Evolutionary conservation across 2,888 invertebrate genomes (phyloP), one percentile per base, ranked within the genome.

Genomic region (Nematopogon swammerdamellus): DNA sequence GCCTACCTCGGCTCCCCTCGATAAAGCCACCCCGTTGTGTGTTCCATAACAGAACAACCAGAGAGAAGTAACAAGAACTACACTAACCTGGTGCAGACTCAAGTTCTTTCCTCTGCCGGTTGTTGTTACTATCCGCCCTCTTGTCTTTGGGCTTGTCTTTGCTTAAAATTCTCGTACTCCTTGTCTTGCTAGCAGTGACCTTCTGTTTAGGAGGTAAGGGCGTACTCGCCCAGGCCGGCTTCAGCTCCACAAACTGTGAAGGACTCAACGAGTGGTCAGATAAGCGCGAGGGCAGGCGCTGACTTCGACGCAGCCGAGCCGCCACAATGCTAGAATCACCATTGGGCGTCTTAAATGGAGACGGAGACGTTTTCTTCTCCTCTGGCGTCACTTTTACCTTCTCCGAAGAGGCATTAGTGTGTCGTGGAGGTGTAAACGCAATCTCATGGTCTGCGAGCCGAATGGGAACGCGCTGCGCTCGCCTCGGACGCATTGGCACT

Each of bases 261-360:
- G 75, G 75, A 52, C 75, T 77, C 14, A 70, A 54, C 6, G 65
- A 67, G 56, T 73, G 67, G 17, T 74, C 68, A 42, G 70, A 65
- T 60, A 72, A 72, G 44, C 64, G 67, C 2, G 69, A 69, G 49
- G 77, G 77, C 20, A 77, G 56, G 11, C 67, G 60, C 50, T 67
- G 65, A 30, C 70, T 62, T 52, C 76, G 68, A 54, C 64, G 72
- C 1, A 74, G 73, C 5, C 71, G 61, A 46, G 56, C 62, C 8
- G 54, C 59, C 30, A 67, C 48, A 50, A 72, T 57, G 55, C 65
- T 70, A 43, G 52, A 61, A 42, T 68, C 63, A 45, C 55, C 47
- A 19, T 30, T 44, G 18, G 64, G 62, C n/a, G 60, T 63, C 61
- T 68, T 68, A 30, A 67, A 60, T 29, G 65, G 59, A 8, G 66